Conservation (phyloP, 2,113 vertebrate genomes). For the Calidris pugnax region DNA sequence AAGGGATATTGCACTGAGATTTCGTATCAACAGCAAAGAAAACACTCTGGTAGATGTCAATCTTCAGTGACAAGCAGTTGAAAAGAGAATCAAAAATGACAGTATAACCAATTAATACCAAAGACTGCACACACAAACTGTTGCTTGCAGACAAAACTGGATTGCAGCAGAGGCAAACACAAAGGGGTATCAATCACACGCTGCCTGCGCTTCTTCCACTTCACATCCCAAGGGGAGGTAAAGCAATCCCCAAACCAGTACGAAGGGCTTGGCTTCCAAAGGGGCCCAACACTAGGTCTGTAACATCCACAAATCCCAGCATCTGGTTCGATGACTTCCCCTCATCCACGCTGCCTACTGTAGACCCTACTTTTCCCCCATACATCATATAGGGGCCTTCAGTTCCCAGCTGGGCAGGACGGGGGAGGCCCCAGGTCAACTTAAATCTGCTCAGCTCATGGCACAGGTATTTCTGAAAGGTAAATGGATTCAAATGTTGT, state of each 20-base stretch:
- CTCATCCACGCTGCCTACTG: too few relatives aligned
- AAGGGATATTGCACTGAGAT: neutral
- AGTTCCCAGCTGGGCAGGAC: neutral
- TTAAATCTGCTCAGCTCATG: neutral
- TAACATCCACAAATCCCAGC: neutral
- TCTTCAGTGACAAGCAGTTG: neutral
- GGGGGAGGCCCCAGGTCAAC: neutral
- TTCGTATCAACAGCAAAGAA: neutral
- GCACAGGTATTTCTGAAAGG: neutral
- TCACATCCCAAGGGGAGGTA: neutral
- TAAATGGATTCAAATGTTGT: neutral
- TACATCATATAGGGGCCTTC: neutral
- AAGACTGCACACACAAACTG: neutral
- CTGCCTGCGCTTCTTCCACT: neutral
- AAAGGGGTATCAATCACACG: neutral
- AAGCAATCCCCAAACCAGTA: neutral
- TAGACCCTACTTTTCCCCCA: neutral
- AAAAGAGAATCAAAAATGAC: neutral
- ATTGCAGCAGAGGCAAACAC: neutral
- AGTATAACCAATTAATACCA: neutral
- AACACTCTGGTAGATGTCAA: neutral
- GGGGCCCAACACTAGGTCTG: accelerated
- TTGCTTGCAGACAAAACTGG: neutral
- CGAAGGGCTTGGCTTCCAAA: neutral
- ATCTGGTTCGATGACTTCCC: neutral